phyloP scores from a whole-genome alignment of 2,888 invertebrate species.

The Perizoma flavofasciatum region DNA sequence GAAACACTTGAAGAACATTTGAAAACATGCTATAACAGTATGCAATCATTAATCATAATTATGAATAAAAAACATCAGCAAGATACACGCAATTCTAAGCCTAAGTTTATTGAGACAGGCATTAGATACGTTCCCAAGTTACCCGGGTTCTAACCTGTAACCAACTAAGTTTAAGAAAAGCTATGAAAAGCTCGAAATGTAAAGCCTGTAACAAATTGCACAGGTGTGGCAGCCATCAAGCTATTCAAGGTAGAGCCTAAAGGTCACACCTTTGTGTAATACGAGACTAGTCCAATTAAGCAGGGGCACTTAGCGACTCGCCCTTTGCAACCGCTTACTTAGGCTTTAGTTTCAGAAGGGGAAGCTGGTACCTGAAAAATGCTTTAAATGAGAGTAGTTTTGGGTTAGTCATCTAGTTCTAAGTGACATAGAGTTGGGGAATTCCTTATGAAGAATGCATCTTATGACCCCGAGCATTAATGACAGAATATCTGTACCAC shows the following conservation, averaged over 20 bases:
- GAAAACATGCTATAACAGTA: no score
- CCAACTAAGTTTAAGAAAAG: no score
- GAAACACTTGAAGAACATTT: no score
- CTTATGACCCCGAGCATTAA: conserved; percentile 15
- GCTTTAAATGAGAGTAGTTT: conserved; percentile 9
- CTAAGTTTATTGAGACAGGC: no score
- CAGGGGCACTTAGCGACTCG: conserved; percentile 45
- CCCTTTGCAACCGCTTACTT: conserved; percentile 33
- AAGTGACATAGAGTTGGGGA: conserved; percentile 20
- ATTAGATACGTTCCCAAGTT: no score
- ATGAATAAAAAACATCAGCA: no score
- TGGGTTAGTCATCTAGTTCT: conserved; percentile 22
- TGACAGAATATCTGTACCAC: conserved; percentile 23
- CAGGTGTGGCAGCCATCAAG: conserved; percentile 57
- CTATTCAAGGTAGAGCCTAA: conserved; percentile 53
- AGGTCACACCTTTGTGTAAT: conserved; percentile 63
- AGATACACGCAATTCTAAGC: no score
- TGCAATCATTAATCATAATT: no score
- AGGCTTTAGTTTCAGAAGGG: conserved; percentile 33
- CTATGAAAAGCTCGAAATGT: conserved; percentile 24
- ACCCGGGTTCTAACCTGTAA: no score
- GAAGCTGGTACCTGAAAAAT: conserved; percentile 11
- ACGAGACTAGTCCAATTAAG: conserved; percentile 61
- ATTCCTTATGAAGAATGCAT: conserved; percentile 6
- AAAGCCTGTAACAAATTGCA: conserved; percentile 38